phyloP scores from a whole-genome alignment of 2,113 vertebrate species.

The Silurus meridionalis region DNA sequence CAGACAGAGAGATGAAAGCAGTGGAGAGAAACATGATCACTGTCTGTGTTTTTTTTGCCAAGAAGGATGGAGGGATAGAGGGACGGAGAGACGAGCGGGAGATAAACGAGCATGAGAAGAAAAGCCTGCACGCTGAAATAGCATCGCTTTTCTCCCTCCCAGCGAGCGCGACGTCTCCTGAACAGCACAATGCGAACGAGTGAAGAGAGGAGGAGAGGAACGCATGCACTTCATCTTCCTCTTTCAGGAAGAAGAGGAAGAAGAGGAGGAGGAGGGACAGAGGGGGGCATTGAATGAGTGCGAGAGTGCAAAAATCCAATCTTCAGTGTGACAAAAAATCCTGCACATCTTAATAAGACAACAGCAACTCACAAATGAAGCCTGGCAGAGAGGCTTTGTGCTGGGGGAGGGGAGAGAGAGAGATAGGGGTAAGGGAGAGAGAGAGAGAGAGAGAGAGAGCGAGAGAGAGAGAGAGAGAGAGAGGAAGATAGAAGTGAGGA shows the following conservation, averaged over 20 bases:
- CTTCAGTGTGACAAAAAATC: slow-evolving; percentile 62
- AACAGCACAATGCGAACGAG: slow-evolving; percentile 16
- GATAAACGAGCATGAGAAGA: slow-evolving; percentile 14
- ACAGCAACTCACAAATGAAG: slow-evolving; percentile 56
- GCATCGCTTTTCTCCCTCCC: neutral
- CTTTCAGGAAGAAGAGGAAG: slow-evolving; percentile 18
- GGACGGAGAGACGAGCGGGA: neutral
- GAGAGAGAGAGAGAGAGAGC: neutral
- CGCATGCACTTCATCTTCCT: slow-evolving; percentile 39
- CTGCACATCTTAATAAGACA: slow-evolving; percentile 52
- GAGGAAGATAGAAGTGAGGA: too few species aligned
- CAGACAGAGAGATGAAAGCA: too few species aligned
- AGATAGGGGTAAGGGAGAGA: neutral
- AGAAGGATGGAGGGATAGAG: neutral
- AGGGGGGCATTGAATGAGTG: slow-evolving; percentile 45
- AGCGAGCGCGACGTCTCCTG: neutral
- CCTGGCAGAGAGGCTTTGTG: slow-evolving; percentile 52
- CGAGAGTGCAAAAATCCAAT: slow-evolving; percentile 51
- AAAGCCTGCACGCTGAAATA: neutral
- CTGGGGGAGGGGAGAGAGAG: slow-evolving; percentile 45
- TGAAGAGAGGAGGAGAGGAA: slow-evolving; percentile 34
- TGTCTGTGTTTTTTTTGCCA: neutral
- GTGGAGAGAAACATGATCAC: neutral
- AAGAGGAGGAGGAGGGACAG: neutral
- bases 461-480: too few species aligned